Percentiles rank a stretch among this genome's conserved stretches.
These are phyloP conservation scores for Apodemus sylvaticus DNA, from an alignment of 2,113 vertebrate species.

Conservation along the genomic window DNA sequence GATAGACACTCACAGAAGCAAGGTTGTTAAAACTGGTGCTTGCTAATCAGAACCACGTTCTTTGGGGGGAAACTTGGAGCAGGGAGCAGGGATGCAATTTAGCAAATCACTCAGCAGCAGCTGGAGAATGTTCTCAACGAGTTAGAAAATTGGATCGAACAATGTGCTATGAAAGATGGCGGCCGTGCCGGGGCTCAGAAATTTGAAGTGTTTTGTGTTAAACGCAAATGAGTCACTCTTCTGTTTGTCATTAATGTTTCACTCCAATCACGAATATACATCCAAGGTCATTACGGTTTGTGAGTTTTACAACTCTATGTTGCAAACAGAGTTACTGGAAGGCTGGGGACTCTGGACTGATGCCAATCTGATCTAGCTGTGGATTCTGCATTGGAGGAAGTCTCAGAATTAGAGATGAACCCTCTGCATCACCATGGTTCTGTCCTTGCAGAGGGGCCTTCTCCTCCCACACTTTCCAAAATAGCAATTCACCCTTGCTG, in stretches of 20 bases:
- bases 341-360: background rate
- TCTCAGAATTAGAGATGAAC: too few species aligned
- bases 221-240: constrained; percentile 51
- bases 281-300: constrained; percentile 25
- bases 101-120: constrained; percentile 75
- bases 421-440: too few species aligned
- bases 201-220: constrained; percentile 72
- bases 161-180: constrained; percentile 68
- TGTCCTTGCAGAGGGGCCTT: too few species aligned
- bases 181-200: constrained; percentile 34
- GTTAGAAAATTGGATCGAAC: constrained; percentile 80
- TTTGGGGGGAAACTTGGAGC: constrained; percentile 57
- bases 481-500: background rate
- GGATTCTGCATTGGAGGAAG: background rate
- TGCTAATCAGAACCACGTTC: constrained; percentile 76
- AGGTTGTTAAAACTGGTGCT: constrained; percentile 68
- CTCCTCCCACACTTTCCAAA: accelerated
- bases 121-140: constrained; percentile 78
- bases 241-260: constrained; percentile 39
- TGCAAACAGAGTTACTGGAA: background rate
- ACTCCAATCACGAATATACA: background rate
- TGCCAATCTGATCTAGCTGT: accelerated
- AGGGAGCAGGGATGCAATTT: constrained; percentile 72
- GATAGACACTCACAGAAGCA: constrained; percentile 60
- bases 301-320: background rate